These are phyloP conservation scores for Eupithecia tripunctaria DNA, from an alignment of 2,888 invertebrate species.

Conservation along the genomic window DNA sequence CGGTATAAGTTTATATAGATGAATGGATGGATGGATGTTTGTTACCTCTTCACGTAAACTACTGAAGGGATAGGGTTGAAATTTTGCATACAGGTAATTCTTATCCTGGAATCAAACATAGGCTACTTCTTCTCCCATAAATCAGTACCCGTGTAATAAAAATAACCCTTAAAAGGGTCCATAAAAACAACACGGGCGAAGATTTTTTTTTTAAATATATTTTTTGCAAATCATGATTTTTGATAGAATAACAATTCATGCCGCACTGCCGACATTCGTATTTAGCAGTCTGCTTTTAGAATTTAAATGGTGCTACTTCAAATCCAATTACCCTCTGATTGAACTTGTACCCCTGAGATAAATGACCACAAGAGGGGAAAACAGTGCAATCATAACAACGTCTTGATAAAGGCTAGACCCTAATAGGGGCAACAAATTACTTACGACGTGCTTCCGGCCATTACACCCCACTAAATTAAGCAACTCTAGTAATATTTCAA, in stretches of 20 bases:
- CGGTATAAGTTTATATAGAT: too few relatives aligned
- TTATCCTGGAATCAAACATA: too few relatives aligned
- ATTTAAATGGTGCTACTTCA: neutral
- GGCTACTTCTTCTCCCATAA: too few relatives aligned
- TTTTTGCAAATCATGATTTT: neutral
- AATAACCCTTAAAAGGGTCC: too few relatives aligned
- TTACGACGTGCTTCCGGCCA: conserved; percentile 24
- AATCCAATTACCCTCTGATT: neutral
- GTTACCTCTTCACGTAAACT: too few relatives aligned
- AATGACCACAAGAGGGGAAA: conserved; percentile 23
- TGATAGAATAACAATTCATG: neutral
- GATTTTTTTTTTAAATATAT: neutral
- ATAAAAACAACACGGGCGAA: too few relatives aligned
- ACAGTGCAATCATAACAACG: conserved; percentile 21
- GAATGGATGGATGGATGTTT: too few relatives aligned
- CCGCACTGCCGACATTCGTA: too few relatives aligned
- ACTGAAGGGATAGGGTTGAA: too few relatives aligned
- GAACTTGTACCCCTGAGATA: conserved; percentile 20
- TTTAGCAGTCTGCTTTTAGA: neutral
- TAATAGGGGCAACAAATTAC: conserved; percentile 32
- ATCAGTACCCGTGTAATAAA: too few relatives aligned
- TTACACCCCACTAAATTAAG: conserved; percentile 37
- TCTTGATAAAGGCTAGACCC: conserved; percentile 12
- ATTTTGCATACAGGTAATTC: too few relatives aligned
- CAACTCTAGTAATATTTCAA: conserved; percentile 39